Conservation (phyloP, 1,140 invertebrate genomes). For the Listronotus bonariensis region DNA sequence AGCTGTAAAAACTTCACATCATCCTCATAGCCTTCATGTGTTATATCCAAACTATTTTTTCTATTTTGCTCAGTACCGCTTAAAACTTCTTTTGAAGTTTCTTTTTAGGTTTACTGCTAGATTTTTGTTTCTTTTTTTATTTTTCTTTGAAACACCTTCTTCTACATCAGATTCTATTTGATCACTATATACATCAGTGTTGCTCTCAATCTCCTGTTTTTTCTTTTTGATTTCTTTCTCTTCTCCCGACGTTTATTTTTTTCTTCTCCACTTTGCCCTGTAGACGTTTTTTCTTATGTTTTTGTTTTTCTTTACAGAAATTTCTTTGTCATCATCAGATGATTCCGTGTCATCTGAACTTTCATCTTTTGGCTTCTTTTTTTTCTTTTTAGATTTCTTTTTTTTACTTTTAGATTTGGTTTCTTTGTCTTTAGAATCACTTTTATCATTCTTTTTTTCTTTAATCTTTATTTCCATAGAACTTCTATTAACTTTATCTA, state of each 20-base stretch:
- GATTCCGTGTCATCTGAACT: neutral
- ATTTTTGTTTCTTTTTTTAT: conserved; percentile 5
- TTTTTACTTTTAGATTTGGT: conserved; percentile 24
- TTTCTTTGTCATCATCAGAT: conserved; percentile 23
- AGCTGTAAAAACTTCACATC: conserved; percentile 28
- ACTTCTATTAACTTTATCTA: conserved; percentile 10
- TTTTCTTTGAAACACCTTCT: neutral
- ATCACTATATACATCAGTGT: neutral
- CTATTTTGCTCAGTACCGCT: neutral
- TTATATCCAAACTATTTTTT: conserved; percentile 8
- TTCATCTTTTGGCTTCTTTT: conserved; percentile 11
- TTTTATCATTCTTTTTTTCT: conserved; percentile 37
- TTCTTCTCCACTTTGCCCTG: neutral
- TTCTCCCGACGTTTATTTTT: neutral
- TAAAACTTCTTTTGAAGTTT: neutral
- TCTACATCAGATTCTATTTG: conserved; percentile 1
- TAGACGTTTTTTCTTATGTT: conserved; percentile 5
- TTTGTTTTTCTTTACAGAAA: conserved; percentile 18
- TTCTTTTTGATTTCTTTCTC: conserved; percentile 22
- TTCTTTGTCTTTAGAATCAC: conserved; percentile 22
- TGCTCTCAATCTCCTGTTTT: neutral
- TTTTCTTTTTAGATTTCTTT: conserved; percentile 31
- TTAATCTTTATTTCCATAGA: conserved; percentile 28
- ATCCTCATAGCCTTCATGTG: conserved; percentile 24
- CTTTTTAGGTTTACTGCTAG: neutral